Base-by-base conservation (phyloP, 2,888 invertebrate species). In the Seladonia tumulorum region DNA sequence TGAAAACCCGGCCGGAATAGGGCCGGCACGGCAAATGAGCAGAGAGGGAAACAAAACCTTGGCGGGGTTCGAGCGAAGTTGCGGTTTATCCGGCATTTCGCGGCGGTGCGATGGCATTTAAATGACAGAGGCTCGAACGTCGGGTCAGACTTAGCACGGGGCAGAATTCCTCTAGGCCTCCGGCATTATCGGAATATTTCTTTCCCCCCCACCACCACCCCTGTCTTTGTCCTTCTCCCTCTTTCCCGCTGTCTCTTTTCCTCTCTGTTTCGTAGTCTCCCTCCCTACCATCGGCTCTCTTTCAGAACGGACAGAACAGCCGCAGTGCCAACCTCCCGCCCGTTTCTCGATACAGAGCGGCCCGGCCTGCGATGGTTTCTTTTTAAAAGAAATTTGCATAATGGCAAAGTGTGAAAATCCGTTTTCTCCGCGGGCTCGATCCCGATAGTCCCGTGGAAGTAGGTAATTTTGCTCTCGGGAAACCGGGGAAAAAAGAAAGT, bases 391-490 rank as follows among this genome's bases (percentile, higher is more conserved):
- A 93, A 93, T 93, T 93, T 93, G 91, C 93, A 92, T 93, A 93
- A 93, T 93, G 92, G 92, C 89, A 90, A 91, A 93, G 91, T 91
- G 93, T 89, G 91, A 92, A 92, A 93, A 93, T 93, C 93, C 92
- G 91, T 88, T 88, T 91, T 84, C 91, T 89, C 86, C 86, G 88
- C 81, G 88, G 85, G 85, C 79, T 88, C 89, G 89, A 91, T 89
- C 91, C 81, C 88, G 90, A 91, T 91, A 91, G 90, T 85, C 87
- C 82, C 79, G 79, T 75, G 79, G 83, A 87, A 89, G 87, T 88
- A 81, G 88, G 90, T 91, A 91, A 91, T 90, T 89, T 88, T 81
- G 86, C 87, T 85, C 79, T 85, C 79, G 79, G 63, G 81, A 70
- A 84, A 78, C 78, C 70, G 39, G 76, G 76, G 66, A 45, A 22